Percentiles rank a stretch among this genome's conserved stretches.
phyloP scores from a whole-genome alignment of 1,140 invertebrate genomes.

The Achroia grisella region DNA sequence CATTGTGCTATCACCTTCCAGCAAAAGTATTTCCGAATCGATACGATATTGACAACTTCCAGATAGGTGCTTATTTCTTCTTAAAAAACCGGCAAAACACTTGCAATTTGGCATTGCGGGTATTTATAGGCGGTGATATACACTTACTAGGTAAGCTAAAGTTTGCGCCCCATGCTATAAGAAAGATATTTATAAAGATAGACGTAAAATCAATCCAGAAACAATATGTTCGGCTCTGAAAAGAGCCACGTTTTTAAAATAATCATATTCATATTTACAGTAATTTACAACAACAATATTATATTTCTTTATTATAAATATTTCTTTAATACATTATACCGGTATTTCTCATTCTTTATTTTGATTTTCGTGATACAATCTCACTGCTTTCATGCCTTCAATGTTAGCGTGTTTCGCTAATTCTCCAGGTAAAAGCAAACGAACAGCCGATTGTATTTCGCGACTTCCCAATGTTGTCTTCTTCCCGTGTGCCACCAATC shows the following conservation, averaged over 20 bases:
- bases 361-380: slow-evolving; percentile 45
- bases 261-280: neutral
- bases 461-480: slow-evolving; percentile 65
- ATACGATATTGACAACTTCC: too few relatives aligned
- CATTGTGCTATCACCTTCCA: too few relatives aligned
- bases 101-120: too few relatives aligned
- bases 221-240: neutral
- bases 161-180: too few relatives aligned
- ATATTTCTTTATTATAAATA: neutral
- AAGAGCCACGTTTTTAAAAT: neutral
- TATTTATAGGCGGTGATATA: too few relatives aligned
- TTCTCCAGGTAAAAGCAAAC: slow-evolving; percentile 52
- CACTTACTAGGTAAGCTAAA: too few relatives aligned
- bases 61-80: too few relatives aligned
- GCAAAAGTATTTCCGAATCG: too few relatives aligned
- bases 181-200: too few relatives aligned
- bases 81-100: too few relatives aligned
- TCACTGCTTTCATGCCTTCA: slow-evolving; percentile 77
- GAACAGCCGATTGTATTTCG: slow-evolving; percentile 64
- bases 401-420: slow-evolving; percentile 40
- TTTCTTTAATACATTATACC: neutral
- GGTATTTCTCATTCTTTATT: neutral
- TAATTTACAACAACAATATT: neutral
- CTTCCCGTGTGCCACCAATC: slow-evolving; percentile 74
- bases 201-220: neutral